Evolutionary conservation across 2,888 invertebrate genomes (phyloP).

Genomic region (Hypercompe scribonia): DNA sequence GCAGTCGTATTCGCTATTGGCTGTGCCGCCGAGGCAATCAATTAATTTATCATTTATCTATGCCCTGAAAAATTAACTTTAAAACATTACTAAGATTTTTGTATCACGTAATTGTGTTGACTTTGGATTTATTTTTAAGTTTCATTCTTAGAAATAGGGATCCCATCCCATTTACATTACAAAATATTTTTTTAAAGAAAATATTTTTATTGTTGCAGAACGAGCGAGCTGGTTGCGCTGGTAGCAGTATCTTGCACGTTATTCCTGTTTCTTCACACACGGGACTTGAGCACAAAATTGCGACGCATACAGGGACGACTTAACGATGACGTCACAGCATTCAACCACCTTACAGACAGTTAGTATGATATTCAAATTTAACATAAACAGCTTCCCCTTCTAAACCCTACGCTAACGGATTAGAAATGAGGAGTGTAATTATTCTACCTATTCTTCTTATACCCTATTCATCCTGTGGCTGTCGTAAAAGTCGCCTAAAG

Average conservation of each 20-base stretch:
- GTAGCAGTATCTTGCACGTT: conserved; percentile 94
- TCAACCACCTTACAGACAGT: conserved; percentile 82
- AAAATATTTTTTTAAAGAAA: not conserved
- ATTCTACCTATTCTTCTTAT: too few species aligned
- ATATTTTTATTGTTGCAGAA: conserved; percentile 84
- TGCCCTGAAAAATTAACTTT: too few species aligned
- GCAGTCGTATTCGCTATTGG: too few species aligned
- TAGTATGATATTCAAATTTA: conserved; percentile 50
- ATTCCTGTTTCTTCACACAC: conserved; percentile 94
- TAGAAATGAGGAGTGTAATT: too few species aligned
- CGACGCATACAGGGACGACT: conserved; percentile 93
- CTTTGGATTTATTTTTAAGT: not conserved
- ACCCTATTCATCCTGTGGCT: too few species aligned
- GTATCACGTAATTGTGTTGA: not conserved
- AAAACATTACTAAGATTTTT: too few species aligned
- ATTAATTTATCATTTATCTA: too few species aligned
- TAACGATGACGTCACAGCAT: conserved; percentile 82
- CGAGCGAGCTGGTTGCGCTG: conserved; percentile 93
- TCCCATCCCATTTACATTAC: not conserved
- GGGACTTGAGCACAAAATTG: conserved; percentile 92
- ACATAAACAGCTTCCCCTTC: too few species aligned
- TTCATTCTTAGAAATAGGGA: too few species aligned
- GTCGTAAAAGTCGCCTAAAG: too few species aligned
- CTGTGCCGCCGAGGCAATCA: too few species aligned
- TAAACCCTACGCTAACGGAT: too few species aligned